Percentiles rank a stretch among this genome's conserved stretches.
Evolutionary conservation across 1,140 invertebrate species (phyloP).

Genomic region (Oedothorax gibbosus): DNA sequence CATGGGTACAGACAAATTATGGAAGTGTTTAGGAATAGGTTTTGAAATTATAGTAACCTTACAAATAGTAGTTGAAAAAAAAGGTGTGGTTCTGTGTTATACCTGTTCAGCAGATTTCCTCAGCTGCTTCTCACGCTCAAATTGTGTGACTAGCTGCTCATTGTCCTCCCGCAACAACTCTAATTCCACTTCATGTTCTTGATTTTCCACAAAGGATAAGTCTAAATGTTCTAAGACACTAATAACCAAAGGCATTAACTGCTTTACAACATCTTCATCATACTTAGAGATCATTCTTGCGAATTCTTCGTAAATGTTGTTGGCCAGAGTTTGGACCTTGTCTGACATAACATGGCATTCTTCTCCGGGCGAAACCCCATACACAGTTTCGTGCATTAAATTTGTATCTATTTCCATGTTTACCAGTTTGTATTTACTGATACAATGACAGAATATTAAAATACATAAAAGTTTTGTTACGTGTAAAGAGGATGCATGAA

Average conservation of each 20-base stretch:
- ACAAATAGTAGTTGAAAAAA: too few relatives aligned
- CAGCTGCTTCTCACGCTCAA: constrained; percentile 97
- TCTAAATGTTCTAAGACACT: constrained; percentile 98
- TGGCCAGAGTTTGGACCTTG: constrained; percentile 93
- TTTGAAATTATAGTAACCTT: too few relatives aligned
- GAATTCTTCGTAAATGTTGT: constrained; percentile 98
- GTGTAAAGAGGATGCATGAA: constrained; percentile 7
- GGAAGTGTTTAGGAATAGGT: too few relatives aligned
- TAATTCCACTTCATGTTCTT: constrained; percentile 96
- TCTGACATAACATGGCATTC: constrained; percentile 85
- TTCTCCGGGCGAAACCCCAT: constrained; percentile 53
- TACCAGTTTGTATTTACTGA: neutral
- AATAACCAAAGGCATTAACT: constrained; percentile 96
- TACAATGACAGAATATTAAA: neutral
- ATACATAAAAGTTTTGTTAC: neutral
- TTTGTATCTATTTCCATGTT: constrained; percentile 48
- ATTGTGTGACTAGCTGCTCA: constrained; percentile 98
- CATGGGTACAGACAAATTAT: too few relatives aligned
- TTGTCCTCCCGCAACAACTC: constrained; percentile 98
- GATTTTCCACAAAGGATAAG: constrained; percentile 95
- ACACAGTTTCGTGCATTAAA: constrained; percentile 62
- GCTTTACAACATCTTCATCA: constrained; percentile 88
- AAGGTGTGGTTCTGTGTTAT: neutral
- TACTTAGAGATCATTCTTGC: constrained; percentile 94
- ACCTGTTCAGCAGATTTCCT: constrained; percentile 86